phyloP scores from a whole-genome alignment of 1,140 invertebrate species.

The Vollenhovia emeryi region DNA sequence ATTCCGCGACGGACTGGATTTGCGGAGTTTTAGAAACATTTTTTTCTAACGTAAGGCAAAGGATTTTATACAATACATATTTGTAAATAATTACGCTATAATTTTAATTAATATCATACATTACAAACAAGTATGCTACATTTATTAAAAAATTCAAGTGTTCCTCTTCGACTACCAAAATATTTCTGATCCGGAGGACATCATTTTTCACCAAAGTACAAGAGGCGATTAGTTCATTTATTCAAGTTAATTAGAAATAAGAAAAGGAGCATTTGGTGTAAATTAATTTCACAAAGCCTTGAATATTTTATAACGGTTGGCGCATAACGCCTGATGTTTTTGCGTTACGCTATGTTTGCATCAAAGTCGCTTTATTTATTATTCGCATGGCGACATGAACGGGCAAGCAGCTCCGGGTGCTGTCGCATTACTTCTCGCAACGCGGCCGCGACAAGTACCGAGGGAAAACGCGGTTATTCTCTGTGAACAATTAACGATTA shows the following conservation, averaged over 20 bases:
- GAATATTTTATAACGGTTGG: neutral
- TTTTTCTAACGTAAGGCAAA: neutral
- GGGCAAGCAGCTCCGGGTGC: neutral
- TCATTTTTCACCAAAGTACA: neutral
- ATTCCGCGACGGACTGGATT: neutral
- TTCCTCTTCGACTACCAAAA: neutral
- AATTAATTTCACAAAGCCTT: neutral
- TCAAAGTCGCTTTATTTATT: neutral
- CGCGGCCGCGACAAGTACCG: neutral
- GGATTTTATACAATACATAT: neutral
- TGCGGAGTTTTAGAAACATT: neutral
- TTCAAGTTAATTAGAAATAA: neutral
- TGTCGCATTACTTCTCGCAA: neutral
- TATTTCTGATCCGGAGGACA: neutral
- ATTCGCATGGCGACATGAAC: neutral
- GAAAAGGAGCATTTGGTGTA: neutral
- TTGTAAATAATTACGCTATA: no score
- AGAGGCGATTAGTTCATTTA: neutral
- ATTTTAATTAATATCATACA: no score
- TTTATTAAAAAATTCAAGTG: no score
- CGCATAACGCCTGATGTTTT: neutral
- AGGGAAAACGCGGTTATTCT: conserved; percentile 4
- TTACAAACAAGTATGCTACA: no score
- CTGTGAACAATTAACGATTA: conserved; percentile 17
- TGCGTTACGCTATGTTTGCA: neutral